Evolutionary conservation across 2,113 vertebrate genomes (phyloP), one percentile per base, ranked within the genome.

Genomic region (Alces alces): DNA sequence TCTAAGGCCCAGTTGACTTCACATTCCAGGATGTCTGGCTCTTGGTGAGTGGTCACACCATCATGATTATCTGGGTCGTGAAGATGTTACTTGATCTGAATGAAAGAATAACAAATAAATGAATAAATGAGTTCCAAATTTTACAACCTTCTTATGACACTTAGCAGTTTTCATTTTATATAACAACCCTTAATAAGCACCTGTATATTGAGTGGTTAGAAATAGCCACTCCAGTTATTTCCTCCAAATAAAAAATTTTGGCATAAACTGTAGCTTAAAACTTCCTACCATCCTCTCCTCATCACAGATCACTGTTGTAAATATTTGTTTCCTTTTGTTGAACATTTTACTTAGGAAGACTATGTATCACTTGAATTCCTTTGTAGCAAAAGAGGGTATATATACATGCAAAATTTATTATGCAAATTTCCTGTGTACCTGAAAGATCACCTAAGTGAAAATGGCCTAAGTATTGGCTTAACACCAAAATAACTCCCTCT

Each of bases 391-490:
- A 61, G 28, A 96, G 6, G 15, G 60, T 2, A 88, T 83, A 47
- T 57, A 78, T 73, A 45, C 17, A 84, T 61, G 45, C 17, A 94
- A 84, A 94, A 88, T 84, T 86, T 91, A 84, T 92, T 92, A 87
- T 82, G 85, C 52, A 96, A 83, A 95, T 85, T 95, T 27, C 60
- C 7, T 91, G 33, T 25, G 61, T 27, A 94, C 43, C 76, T 95
- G 86, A 96, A 91, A 96, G 76, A 95, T 96, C 25, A 94, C 64
- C 55, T 57, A 82, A 92, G 52, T 70, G n/a, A 88, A 97, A 87
- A 58, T 92, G 52, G 43, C 13, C 28, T 66, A 36, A 91, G 6
- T 94, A 27, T 92, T 95, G 47, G 47, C 47, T 87, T 88, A 80
- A 73, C 7, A 78, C 33, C 85, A 84, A 87, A 97, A 92, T 96